Evolutionary conservation across 2,888 invertebrate genomes (phyloP).

Genomic region (Drosophila cyrtoloma): DNA sequence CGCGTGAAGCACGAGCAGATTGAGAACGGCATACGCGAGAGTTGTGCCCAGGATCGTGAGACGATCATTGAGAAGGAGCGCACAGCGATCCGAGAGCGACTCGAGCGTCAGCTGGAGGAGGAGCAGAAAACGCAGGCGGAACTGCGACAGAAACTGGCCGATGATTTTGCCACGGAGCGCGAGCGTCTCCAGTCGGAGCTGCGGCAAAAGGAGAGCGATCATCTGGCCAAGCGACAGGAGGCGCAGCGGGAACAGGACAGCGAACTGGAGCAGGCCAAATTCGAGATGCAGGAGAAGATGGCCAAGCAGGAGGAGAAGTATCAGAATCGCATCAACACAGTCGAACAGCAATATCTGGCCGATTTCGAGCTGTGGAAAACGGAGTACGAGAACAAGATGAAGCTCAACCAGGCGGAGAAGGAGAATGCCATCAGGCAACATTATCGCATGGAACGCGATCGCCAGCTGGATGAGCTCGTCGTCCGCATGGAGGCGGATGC

Average conservation of each 20-base stretch:
- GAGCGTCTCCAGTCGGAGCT: slow-evolving; percentile 85
- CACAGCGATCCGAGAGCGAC: slow-evolving; percentile 87
- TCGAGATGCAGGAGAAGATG: slow-evolving; percentile 86
- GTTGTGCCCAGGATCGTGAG: slow-evolving; percentile 88
- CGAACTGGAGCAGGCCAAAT: slow-evolving; percentile 85
- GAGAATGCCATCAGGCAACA: slow-evolving; percentile 90
- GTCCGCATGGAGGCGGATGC: slow-evolving; percentile 85
- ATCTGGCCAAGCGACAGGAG: slow-evolving; percentile 84
- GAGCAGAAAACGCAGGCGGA: slow-evolving; percentile 87
- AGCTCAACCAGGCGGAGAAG: slow-evolving; percentile 87
- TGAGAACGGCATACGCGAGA: slow-evolving; percentile 87
- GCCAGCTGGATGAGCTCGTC: slow-evolving; percentile 89
- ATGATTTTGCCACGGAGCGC: slow-evolving; percentile 86
- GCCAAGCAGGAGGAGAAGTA: slow-evolving; percentile 85
- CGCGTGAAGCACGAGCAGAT: slow-evolving; percentile 88
- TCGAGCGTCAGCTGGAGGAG: slow-evolving; percentile 87
- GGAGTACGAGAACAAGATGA: slow-evolving; percentile 86
- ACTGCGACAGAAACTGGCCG: slow-evolving; percentile 86
- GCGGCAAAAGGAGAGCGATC: slow-evolving; percentile 85
- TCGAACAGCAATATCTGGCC: slow-evolving; percentile 87
- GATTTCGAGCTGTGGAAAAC: slow-evolving; percentile 88
- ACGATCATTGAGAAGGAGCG: slow-evolving; percentile 88
- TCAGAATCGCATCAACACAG: slow-evolving; percentile 86
- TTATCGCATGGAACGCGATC: slow-evolving; percentile 90
- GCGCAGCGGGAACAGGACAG: slow-evolving; percentile 85